These are phyloP conservation scores for Acrocephalus scirpaceus DNA, from an alignment of 2,797 vertebrate species.

Conservation along the genomic window DNA sequence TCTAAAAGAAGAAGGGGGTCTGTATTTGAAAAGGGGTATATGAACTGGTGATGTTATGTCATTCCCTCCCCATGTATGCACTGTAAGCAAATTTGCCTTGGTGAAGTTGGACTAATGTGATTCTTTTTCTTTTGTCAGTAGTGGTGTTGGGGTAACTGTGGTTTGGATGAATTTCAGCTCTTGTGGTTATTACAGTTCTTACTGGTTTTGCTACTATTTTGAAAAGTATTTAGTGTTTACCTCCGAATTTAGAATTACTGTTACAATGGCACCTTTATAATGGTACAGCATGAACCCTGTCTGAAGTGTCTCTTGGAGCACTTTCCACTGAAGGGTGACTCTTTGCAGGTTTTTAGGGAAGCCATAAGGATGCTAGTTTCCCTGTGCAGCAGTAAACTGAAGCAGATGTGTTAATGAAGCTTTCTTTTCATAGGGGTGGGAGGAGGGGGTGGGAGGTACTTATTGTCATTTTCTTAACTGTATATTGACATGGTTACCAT, in stretches of 20 bases:
- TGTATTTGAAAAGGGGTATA: neutral
- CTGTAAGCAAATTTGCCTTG: neutral
- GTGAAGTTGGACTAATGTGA: neutral
- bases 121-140: neutral
- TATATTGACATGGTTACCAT: neutral
- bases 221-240: neutral
- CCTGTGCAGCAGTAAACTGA: neutral
- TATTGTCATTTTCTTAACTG: neutral
- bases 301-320: neutral
- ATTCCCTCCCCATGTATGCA: fast-evolving
- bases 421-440: neutral
- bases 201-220: neutral
- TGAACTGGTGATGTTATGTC: neutral
- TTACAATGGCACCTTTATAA: neutral
- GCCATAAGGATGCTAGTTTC: neutral
- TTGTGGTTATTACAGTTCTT: neutral
- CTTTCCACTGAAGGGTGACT: neutral
- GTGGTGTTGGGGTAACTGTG: neutral
- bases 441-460: neutral
- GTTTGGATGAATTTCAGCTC: neutral
- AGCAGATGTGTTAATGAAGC: neutral
- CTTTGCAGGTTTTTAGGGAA: neutral
- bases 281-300: neutral
- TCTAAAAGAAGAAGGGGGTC: neutral
- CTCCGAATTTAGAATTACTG: neutral